These are phyloP conservation scores for Clarias platycephalus DNA, from an alignment of 2,797 vertebrate species.

Conservation along the genomic window DNA sequence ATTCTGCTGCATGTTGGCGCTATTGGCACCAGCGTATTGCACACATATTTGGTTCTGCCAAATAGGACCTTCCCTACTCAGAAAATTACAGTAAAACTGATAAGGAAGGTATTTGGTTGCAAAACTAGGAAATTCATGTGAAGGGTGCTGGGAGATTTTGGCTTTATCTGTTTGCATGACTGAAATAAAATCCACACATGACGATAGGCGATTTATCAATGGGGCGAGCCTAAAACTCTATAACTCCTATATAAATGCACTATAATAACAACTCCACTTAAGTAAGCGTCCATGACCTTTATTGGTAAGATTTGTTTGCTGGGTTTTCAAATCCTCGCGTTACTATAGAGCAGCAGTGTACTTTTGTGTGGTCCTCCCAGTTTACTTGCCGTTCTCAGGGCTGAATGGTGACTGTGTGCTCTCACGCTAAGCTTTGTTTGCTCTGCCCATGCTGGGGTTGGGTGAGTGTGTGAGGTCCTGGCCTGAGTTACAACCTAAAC, in stretches of 20 bases:
- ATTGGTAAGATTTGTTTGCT: constrained; percentile 8
- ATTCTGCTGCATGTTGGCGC: too few relatives aligned
- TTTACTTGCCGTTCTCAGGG: background rate
- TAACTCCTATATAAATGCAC: background rate
- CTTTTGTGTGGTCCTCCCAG: constrained; percentile 37
- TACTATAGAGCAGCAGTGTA: background rate
- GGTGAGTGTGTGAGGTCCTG: constrained; percentile 51
- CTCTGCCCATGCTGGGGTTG: constrained; percentile 27
- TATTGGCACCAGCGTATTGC: too few relatives aligned
- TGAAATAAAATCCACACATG: background rate
- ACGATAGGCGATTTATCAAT: background rate
- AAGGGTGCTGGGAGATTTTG: background rate
- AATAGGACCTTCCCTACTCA: background rate
- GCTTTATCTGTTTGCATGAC: constrained; percentile 1
- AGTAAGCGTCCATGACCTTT: background rate
- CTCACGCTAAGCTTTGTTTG: constrained; percentile 42
- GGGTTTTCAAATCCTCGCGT: background rate
- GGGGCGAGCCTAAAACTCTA: background rate
- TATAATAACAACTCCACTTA: background rate
- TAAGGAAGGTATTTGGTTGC: background rate
- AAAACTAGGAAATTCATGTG: background rate
- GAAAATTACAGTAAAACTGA: background rate
- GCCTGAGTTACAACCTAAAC: constrained; percentile 10
- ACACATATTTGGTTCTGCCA: too few relatives aligned
- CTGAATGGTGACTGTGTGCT: constrained; percentile 54